phyloP scores from a whole-genome alignment of 2,888 invertebrate species.

The Dasypolia templi region DNA sequence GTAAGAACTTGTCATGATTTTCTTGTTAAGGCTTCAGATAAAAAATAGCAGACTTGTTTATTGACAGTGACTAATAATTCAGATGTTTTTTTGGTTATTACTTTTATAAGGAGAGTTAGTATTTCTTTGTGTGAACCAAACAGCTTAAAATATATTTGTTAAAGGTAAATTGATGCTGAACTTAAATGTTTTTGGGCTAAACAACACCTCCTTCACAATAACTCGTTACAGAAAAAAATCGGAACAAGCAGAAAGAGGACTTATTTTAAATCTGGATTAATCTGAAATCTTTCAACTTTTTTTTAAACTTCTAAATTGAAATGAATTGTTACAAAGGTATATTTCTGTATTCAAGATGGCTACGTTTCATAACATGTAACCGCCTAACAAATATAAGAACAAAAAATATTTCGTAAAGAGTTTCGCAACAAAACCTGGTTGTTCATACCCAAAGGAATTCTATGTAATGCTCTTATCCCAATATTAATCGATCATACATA shows the following conservation, averaged over 20 bases:
- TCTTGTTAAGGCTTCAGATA: slow-evolving; percentile 36
- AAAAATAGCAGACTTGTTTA: slow-evolving; percentile 46
- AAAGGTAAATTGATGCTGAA: slow-evolving; percentile 8
- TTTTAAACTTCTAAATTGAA: background rate
- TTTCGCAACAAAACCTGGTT: background rate
- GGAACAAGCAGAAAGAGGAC: background rate
- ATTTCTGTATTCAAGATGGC: background rate
- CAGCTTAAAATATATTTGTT: background rate
- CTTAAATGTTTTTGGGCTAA: slow-evolving; percentile 6
- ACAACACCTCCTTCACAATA: slow-evolving; percentile 8
- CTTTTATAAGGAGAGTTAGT: slow-evolving; percentile 16
- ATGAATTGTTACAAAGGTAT: background rate
- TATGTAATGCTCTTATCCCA: background rate
- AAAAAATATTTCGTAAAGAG: background rate
- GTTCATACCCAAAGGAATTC: background rate
- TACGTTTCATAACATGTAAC: too few species aligned
- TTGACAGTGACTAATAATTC: slow-evolving; percentile 42
- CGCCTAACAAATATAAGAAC: too few species aligned
- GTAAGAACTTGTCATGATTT: slow-evolving; percentile 40
- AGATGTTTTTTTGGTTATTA: slow-evolving; percentile 35
- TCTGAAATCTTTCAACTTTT: background rate
- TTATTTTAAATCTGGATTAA: background rate
- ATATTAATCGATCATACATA: slow-evolving; percentile 39
- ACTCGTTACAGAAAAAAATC: background rate
- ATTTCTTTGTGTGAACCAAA: slow-evolving; percentile 27